Percentiles rank a stretch among this genome's conserved stretches.
These are phyloP conservation scores for Holotrichia oblita DNA, from an alignment of 1,140 invertebrate species.

Conservation along the genomic window DNA sequence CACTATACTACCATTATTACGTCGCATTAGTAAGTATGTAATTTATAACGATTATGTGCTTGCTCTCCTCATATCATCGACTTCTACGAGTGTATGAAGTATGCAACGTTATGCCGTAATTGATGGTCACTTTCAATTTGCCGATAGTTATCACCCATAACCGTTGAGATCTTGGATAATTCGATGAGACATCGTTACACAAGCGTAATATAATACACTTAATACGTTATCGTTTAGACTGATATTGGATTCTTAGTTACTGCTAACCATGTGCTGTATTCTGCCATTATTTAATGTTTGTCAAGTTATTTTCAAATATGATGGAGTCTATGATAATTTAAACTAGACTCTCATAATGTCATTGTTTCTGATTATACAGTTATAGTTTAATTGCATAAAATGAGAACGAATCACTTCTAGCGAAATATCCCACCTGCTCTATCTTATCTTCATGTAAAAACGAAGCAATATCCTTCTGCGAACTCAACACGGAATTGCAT, in stretches of 20 bases:
- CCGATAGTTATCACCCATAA: not conserved
- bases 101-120: not conserved
- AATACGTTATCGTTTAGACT: too few species aligned
- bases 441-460: too few species aligned
- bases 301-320: too few species aligned
- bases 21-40: not conserved
- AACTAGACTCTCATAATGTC: too few species aligned
- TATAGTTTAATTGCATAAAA: too few species aligned
- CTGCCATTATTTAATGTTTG: too few species aligned
- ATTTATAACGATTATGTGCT: not conserved
- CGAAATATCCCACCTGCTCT: too few species aligned
- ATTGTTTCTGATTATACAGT: too few species aligned
- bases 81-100: not conserved
- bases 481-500: not conserved
- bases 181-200: not conserved
- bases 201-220: not conserved
- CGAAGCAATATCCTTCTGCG: not conserved
- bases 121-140: slow-evolving; percentile 13
- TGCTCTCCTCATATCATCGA: not conserved
- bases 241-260: too few species aligned
- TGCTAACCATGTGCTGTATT: too few species aligned
- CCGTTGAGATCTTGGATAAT: not conserved
- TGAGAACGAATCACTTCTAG: too few species aligned
- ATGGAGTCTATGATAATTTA: too few species aligned
- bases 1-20: not conserved